Conservation (phyloP, 1,140 invertebrate genomes). For the Brachionus koreanus region DNA sequence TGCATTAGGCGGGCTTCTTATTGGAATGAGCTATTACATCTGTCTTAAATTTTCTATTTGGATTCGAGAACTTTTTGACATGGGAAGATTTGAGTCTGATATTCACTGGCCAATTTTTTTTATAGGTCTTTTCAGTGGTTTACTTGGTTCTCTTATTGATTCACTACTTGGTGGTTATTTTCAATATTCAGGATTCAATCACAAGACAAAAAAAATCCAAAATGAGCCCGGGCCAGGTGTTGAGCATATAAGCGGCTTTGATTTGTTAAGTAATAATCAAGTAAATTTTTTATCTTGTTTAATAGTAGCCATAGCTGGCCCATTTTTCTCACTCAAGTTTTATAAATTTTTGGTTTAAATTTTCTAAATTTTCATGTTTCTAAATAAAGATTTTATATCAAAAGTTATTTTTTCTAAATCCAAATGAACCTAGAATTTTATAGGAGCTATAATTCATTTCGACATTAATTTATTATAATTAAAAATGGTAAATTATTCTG, state of each 20-base stretch:
- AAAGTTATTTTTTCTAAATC: no score
- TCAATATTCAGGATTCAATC: background rate
- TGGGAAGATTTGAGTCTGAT: background rate
- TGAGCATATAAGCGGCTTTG: background rate
- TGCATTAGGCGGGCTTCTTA: background rate
- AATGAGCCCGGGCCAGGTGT: background rate
- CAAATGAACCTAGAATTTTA: no score
- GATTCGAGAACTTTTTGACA: background rate
- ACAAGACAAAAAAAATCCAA: background rate
- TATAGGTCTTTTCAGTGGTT: background rate
- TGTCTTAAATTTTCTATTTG: background rate
- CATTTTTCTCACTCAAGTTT: background rate
- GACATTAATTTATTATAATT: no score
- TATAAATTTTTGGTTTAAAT: slow-evolving; percentile 21
- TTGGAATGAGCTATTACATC: background rate
- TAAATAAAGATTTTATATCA: no score
- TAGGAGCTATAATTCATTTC: no score
- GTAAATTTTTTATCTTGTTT: slow-evolving; percentile 13
- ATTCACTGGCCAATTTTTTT: background rate
- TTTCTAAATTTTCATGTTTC: background rate
- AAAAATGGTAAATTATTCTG: no score
- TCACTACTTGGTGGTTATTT: background rate
- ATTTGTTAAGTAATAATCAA: slow-evolving; percentile 39
- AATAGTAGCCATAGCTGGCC: background rate
- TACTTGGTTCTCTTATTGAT: slow-evolving; percentile 18